Evolutionary conservation across 2,888 invertebrate species (phyloP).

Genomic region (Phalera bucephala): DNA sequence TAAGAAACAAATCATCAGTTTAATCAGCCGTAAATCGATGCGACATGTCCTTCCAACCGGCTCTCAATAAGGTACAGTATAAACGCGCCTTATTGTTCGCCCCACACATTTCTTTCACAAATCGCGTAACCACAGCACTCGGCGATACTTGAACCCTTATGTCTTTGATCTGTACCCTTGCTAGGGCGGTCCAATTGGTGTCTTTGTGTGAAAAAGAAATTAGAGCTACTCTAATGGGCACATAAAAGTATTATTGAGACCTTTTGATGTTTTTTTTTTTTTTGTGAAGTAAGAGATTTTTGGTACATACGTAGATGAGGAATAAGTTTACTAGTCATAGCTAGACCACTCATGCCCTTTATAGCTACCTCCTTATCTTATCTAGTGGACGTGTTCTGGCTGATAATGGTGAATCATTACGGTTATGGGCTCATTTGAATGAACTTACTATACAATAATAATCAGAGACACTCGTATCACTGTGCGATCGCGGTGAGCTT

Average conservation of each 20-base stretch:
- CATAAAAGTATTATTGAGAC: slow-evolving; percentile 7
- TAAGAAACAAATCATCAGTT: too few relatives aligned
- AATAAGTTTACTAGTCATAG: too few relatives aligned
- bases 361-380: too few relatives aligned
- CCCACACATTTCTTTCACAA: background rate
- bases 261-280: slow-evolving; percentile 5
- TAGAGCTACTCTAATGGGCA: slow-evolving; percentile 14
- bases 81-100: background rate
- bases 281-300: too few relatives aligned
- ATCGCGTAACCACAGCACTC: background rate
- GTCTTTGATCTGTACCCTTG: slow-evolving; percentile 23
- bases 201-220: slow-evolving; percentile 16
- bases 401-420: slow-evolving; percentile 3
- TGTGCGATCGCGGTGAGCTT: too few relatives aligned
- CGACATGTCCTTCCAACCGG: too few relatives aligned
- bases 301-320: too few relatives aligned
- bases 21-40: too few relatives aligned
- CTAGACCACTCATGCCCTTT: too few relatives aligned
- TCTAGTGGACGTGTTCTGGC: background rate
- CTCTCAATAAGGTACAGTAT: background rate
- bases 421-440: too few relatives aligned
- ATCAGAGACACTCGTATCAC: too few relatives aligned
- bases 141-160: background rate
- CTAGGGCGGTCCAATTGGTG: slow-evolving; percentile 13
- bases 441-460: too few relatives aligned